Percentiles rank a stretch among this genome's conserved stretches.
Conservation (phyloP, 2,797 vertebrate species). For the Bovichtus diacanthus region DNA sequence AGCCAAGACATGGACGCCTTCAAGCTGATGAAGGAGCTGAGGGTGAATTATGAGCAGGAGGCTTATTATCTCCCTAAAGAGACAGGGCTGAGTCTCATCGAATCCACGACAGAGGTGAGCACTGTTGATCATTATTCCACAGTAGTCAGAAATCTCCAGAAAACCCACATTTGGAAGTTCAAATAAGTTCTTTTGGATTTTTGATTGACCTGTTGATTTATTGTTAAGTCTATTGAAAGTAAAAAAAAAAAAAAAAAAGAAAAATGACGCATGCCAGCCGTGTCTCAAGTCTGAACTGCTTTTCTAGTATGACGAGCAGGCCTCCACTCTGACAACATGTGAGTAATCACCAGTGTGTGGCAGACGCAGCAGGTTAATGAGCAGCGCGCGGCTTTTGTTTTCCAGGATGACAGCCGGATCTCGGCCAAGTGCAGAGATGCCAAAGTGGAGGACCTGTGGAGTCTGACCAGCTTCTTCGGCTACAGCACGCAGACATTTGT, state of each 20-base stretch:
- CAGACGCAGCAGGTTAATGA: neutral
- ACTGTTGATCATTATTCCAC: neutral
- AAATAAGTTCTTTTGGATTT: neutral
- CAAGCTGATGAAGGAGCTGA: constrained; percentile 93
- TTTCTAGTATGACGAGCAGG: neutral
- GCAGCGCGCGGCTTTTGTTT: neutral
- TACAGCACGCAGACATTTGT: constrained; percentile 97
- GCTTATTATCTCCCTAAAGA: constrained; percentile 90
- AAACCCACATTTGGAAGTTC: no score
- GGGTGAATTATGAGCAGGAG: constrained; percentile 91
- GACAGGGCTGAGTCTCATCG: constrained; percentile 91
- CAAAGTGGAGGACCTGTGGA: constrained; percentile 96
- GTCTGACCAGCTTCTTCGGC: constrained; percentile 95
- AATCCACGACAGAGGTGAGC: constrained; percentile 88
- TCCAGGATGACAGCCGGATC: constrained; percentile 89
- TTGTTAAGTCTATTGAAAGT: neutral
- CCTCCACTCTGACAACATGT: neutral
- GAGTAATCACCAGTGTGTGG: neutral
- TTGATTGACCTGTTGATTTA: neutral
- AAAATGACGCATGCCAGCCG: neutral
- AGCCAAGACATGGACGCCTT: constrained; percentile 85
- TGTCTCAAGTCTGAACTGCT: neutral
- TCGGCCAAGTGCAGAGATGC: constrained; percentile 92
- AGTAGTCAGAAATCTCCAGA: neutral
- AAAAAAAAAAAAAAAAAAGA: neutral